Percentiles rank a stretch among this genome's conserved stretches.
phyloP scores from a whole-genome alignment of 1,140 invertebrate genomes.

The Panulirus ornatus region DNA sequence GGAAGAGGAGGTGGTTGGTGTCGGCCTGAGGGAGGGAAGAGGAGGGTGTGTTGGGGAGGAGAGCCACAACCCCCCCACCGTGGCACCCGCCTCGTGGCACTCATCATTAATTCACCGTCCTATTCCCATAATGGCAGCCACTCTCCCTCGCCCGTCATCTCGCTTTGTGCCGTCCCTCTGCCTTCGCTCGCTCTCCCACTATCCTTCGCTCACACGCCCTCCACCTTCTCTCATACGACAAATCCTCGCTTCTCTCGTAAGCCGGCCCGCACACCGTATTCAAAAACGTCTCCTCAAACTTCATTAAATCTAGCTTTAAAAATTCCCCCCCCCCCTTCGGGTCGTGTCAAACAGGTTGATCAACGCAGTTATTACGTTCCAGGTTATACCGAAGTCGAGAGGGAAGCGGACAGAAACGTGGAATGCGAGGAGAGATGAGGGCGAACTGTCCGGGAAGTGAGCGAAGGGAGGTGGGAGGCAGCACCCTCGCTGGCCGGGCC shows the following conservation, averaged over 20 bases:
- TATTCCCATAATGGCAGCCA: conserved; percentile 53
- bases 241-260: too few species aligned
- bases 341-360: too few species aligned
- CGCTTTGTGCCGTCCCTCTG: conserved; percentile 34
- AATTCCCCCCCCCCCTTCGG: neutral
- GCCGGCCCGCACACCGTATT: neutral
- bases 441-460: neutral
- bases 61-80: neutral
- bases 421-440: neutral
- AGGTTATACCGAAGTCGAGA: neutral
- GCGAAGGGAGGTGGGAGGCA: neutral
- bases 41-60: neutral
- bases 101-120: conserved; percentile 45
- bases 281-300: neutral
- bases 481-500: neutral
- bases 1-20: neutral
- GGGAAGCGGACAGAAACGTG: neutral
- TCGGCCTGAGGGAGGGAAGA: conserved; percentile 13
- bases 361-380: too few species aligned
- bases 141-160: conserved; percentile 37
- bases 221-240: neutral
- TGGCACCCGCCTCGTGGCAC: neutral
- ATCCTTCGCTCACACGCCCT: neutral
- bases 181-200: conserved; percentile 4
- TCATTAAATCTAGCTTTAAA: neutral